Evolutionary conservation across 1,140 invertebrate species (phyloP).

Genomic region (Pararge aegeria): DNA sequence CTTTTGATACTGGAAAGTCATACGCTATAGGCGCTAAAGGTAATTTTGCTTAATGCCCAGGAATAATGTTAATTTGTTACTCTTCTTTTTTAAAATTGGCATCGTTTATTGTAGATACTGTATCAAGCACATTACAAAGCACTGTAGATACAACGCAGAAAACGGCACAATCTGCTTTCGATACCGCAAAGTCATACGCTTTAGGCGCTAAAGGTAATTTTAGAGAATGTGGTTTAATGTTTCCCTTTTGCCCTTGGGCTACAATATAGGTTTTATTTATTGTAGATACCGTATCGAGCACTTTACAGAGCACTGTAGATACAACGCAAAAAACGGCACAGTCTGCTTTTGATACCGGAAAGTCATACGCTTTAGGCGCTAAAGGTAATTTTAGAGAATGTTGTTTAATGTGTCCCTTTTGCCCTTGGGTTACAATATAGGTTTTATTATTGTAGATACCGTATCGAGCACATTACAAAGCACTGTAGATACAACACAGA

Average conservation of each 20-base stretch:
- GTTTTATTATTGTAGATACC: too few species aligned
- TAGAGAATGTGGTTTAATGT: background rate
- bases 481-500: conserved; percentile 22
- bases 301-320: conserved; percentile 46
- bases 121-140: conserved; percentile 40
- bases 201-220: conserved; percentile 39
- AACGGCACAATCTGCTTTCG: conserved; percentile 45
- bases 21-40: conserved; percentile 46
- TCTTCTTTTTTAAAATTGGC: too few species aligned
- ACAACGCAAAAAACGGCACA: conserved; percentile 52
- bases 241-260: too few species aligned
- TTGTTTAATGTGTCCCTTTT: too few species aligned
- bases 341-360: conserved; percentile 46
- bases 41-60: conserved; percentile 11
- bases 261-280: conserved; percentile 21
- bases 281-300: conserved; percentile 51
- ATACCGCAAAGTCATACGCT: conserved; percentile 47
- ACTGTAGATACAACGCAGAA: conserved; percentile 55
- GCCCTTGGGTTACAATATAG: too few species aligned
- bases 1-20: conserved; percentile 45
- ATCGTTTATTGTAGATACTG: conserved; percentile 50
- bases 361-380: conserved; percentile 39
- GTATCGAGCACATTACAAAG: background rate
- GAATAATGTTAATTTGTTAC: background rate
- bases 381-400: conserved; percentile 34